These are phyloP conservation scores for Discoglossus pictus DNA, from an alignment of 2,797 vertebrate genomes.

Conservation along the genomic window DNA sequence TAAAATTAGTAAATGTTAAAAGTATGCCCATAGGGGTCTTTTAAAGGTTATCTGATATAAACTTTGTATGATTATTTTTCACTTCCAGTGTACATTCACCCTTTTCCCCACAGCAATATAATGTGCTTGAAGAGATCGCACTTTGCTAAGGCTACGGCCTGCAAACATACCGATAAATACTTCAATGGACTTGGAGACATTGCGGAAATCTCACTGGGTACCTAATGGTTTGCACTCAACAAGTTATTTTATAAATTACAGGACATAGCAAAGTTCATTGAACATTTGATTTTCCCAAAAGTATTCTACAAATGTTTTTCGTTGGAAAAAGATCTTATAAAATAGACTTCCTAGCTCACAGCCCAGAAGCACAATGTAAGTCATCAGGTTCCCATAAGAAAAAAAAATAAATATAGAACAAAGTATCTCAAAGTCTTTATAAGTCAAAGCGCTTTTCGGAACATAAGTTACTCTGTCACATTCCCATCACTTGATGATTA, in stretches of 20 bases:
- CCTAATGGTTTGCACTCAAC: constrained; percentile 40
- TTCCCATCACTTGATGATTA: constrained; percentile 5
- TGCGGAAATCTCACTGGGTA: constrained; percentile 38
- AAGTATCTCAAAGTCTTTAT: constrained; percentile 28
- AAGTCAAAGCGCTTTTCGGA: constrained; percentile 6
- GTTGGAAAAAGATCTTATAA: constrained; percentile 18
- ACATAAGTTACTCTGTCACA: background rate
- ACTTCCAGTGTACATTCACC: background rate
- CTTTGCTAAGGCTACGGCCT: constrained; percentile 9
- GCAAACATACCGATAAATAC: constrained; percentile 35
- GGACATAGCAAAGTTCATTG: constrained; percentile 23
- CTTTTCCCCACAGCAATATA: constrained; percentile 1
- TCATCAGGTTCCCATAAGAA: constrained; percentile 9
- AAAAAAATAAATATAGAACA: constrained; percentile 40
- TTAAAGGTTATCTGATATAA: no score
- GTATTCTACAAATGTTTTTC: constrained; percentile 33
- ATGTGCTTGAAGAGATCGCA: constrained; percentile 5
- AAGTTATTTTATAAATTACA: constrained; percentile 31
- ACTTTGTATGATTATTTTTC: constrained; percentile 4
- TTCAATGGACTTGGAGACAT: constrained; percentile 29
- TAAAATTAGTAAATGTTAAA: no score
- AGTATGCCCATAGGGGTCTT: no score
- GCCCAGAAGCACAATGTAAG: constrained; percentile 4
- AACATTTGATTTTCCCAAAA: constrained; percentile 41
- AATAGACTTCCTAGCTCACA: constrained; percentile 14